phyloP scores from a whole-genome alignment of 2,888 invertebrate genomes.

The Palloptera scutellata region DNA sequence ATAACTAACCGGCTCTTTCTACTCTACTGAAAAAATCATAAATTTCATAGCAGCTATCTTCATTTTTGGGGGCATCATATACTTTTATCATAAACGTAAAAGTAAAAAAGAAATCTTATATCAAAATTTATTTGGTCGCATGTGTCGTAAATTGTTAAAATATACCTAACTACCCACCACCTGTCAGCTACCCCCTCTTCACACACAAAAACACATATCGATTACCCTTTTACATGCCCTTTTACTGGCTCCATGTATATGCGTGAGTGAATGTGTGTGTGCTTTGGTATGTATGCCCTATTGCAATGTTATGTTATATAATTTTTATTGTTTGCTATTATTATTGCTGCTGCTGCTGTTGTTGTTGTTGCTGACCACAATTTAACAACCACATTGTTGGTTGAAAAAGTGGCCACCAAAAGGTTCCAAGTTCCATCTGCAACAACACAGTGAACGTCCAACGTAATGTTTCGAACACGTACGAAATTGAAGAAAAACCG shows the following conservation, averaged over 20 bases:
- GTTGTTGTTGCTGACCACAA: not conserved
- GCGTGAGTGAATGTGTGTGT: too few relatives aligned
- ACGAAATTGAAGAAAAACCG: not conserved
- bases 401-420: too few relatives aligned
- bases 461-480: not conserved
- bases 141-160: conserved; percentile 5
- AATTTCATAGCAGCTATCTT: too few relatives aligned
- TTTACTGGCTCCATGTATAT: too few relatives aligned
- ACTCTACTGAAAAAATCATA: too few relatives aligned
- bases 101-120: not conserved
- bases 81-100: not conserved
- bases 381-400: too few relatives aligned
- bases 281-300: not conserved
- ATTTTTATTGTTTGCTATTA: not conserved
- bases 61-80: not conserved
- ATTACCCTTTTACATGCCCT: too few relatives aligned
- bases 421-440: too few relatives aligned
- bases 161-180: not conserved
- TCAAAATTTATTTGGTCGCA: conserved; percentile 17
- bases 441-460: not conserved
- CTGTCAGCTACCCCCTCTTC: too few relatives aligned
- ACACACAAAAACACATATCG: too few relatives aligned
- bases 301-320: not conserved
- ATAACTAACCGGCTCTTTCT: not conserved
- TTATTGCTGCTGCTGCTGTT: not conserved